Conservation (phyloP, 1,140 invertebrate genomes). For the Copidosoma floridanum region DNA sequence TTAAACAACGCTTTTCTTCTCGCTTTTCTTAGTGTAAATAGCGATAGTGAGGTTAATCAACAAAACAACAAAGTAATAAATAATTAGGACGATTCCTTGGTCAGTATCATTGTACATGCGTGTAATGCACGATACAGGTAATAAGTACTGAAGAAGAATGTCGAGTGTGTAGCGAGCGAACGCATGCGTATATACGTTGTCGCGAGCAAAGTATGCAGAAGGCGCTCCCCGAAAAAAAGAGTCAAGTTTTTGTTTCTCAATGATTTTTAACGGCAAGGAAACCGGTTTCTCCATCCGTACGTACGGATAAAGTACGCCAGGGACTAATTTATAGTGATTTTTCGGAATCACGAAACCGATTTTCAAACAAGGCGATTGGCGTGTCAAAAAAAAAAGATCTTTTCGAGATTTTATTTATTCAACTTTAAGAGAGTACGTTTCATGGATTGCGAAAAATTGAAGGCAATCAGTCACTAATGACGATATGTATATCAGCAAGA, state of each 20-base stretch:
- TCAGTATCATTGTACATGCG: not conserved
- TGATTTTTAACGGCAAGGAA: not conserved
- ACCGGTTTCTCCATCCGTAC: not conserved
- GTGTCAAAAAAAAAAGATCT: no score
- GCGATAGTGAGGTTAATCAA: no score
- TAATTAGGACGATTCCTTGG: conserved; percentile 1
- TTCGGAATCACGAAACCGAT: conserved; percentile 5
- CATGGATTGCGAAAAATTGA: no score
- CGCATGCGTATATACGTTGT: not conserved
- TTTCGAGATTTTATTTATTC: no score
- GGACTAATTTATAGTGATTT: conserved; percentile 17
- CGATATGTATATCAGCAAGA: no score
- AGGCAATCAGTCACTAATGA: no score
- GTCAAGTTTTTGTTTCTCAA: not conserved
- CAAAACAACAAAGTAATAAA: not conserved
- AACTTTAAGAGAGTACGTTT: no score
- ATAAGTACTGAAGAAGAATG: no score
- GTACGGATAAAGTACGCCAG: not conserved
- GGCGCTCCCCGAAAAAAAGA: not conserved
- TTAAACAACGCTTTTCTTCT: no score
- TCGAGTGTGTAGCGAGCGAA: not conserved
- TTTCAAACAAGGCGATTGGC: not conserved
- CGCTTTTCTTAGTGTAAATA: no score
- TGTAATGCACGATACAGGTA: no score
- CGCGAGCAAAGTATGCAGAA: not conserved